Evolutionary conservation across 2,888 invertebrate genomes (phyloP).

Genomic region (Dolichopus griseipennis): DNA sequence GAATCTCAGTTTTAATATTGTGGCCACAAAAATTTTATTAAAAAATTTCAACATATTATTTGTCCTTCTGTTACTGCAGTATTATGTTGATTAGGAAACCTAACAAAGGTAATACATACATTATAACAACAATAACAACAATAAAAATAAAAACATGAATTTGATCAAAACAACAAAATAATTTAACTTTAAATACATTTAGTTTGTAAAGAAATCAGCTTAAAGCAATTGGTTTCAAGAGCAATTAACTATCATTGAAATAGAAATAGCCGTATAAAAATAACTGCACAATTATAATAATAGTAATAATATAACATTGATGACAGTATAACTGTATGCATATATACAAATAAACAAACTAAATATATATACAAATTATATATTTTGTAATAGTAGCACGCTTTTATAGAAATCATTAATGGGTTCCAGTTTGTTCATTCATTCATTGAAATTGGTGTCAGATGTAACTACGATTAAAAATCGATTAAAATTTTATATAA

Average conservation of each 20-base stretch:
- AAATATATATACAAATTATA: no score
- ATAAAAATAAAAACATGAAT: no score
- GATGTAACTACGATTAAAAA: slow-evolving; percentile 19
- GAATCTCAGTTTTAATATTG: no score
- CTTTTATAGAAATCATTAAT: background rate
- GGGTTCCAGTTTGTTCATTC: background rate
- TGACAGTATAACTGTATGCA: background rate
- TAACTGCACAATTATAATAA: background rate
- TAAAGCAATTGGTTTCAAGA: background rate
- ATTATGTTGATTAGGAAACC: no score
- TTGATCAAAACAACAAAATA: no score
- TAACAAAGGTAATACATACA: no score
- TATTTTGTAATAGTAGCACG: background rate
- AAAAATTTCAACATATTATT: no score
- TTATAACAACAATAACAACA: no score
- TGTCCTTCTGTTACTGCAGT: no score
- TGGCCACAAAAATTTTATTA: no score
- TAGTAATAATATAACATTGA: background rate
- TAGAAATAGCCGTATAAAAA: background rate
- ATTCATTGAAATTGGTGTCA: slow-evolving; percentile 16
- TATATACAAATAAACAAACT: no score
- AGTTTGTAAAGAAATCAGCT: background rate
- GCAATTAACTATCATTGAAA: background rate
- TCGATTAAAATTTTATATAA: slow-evolving; percentile 14
- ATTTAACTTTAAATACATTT: no score